Base-by-base conservation (phyloP, 1,140 invertebrate species). In the Danaus melanippus region DNA sequence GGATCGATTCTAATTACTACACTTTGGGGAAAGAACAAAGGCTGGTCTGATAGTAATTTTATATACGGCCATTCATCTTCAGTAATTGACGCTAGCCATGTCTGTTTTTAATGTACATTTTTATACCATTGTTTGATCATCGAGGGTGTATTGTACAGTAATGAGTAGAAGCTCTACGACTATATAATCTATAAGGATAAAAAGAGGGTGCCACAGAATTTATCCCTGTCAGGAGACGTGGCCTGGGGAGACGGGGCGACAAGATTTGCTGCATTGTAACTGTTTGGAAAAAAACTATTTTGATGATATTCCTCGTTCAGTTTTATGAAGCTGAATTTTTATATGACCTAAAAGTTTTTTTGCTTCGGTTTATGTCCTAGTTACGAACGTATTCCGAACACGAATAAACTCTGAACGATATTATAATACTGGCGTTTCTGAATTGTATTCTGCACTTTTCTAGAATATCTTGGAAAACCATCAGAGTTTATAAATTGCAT, bases 81-180 rank as follows among this genome's bases (percentile, higher is more conserved):
- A 50, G 11, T 63, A 55, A 59, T 59, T 32, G 61, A 52, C 53
- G 39, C 43, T 17, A 9, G 53, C 58, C 50, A 43, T 42, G 51
- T 48, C 40, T 51, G 40, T 46, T 53, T 45, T 52, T 41, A 54
- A 55, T 52, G 55, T 62, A 53, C 51, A 46, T 69, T 69, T 67
- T 67, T 64, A 60, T 61, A 54, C 56, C 40, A 71, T 69, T 72
- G 69, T 72, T 56, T 59, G 60, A 42, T 42, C 47, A 58, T 52
- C 52, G 56, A 49, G 58, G 74, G 67, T 65, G 72, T 53, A 67
- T 71, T 66, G 60, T 69, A 66, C 71, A 72, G 65, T 77, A 81
- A 79, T 79, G 72, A 77, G 74, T 64, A 58, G 62, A 52, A 60
- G 55, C 58, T 57, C 58, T 57, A 54, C 55, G 60, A 50, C 52